Conservation (phyloP, 2,888 invertebrate species). For the Cryptocephalus primarius region DNA sequence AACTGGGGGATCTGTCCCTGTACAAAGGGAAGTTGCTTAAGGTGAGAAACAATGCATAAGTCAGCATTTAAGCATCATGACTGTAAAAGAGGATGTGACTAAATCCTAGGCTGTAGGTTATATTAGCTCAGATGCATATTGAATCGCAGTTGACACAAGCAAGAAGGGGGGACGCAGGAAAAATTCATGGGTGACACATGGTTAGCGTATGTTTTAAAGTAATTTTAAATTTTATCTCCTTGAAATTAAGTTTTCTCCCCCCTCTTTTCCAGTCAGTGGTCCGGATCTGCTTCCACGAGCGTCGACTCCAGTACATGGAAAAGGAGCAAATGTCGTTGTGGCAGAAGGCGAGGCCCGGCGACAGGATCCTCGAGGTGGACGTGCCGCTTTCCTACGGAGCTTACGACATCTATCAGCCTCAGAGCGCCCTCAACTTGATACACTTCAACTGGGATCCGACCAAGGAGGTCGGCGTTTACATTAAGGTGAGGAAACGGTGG, state of each 20-base stretch:
- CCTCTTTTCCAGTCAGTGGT: constrained; percentile 59
- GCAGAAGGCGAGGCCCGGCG: constrained; percentile 82
- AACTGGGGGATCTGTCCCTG: constrained; percentile 78
- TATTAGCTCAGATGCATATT: no score
- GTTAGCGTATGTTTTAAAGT: no score
- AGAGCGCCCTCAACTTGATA: constrained; percentile 61
- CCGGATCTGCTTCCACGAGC: constrained; percentile 91
- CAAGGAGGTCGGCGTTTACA: constrained; percentile 90
- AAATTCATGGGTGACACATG: no score
- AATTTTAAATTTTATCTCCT: no score
- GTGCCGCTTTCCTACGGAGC: constrained; percentile 90
- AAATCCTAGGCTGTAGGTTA: no score
- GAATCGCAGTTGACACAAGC: no score
- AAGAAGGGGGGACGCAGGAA: no score
- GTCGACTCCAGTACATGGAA: constrained; percentile 90
- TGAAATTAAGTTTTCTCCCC: no score
- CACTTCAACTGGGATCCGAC: constrained; percentile 94
- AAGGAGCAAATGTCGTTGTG: constrained; percentile 86
- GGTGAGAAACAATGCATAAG: constrained; percentile 26
- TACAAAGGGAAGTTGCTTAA: constrained; percentile 67
- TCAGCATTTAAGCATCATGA: no score
- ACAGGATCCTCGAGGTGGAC: constrained; percentile 85
- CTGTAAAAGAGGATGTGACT: no score
- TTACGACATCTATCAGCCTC: constrained; percentile 67
- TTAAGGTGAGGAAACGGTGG: constrained; percentile 58